Evolutionary conservation across 1,140 invertebrate genomes (phyloP), one percentile per base, ranked within the genome.

Genomic region (Drosophila serrata): DNA sequence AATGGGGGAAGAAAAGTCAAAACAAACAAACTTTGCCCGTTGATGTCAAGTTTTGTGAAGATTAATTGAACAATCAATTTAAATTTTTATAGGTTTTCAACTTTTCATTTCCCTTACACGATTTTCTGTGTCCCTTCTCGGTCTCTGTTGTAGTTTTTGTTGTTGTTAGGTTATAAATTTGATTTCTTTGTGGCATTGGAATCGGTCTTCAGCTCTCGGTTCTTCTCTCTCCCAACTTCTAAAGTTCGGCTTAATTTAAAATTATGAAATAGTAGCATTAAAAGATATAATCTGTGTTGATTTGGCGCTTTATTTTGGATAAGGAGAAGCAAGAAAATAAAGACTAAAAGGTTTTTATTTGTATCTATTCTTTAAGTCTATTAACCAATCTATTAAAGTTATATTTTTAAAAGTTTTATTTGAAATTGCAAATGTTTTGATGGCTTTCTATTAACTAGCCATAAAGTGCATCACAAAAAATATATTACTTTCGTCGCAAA

Each of bases 41-140:
- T 74, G 81, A 91, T 91, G 90, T 90, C 85, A 90, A 79, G 80
- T 82, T 87, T 72, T 91, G 72, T 84, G 64, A 91, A 91, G 90
- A 91, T 91, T 91, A 91, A 91, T 91, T 91, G 85, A 91, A 90
- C 90, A 90, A 91, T 91, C 90, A 91, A 91, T 91, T 91, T 91
- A 69, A 90, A 87, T 90, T 90, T 91, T 90, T 91, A 91, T 91
- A 86, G 85, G 85, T 87, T 91, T 90, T 87, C 74, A 78, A 81
- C 77, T 91, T 90, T 90, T 91, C 85, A 85, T 90, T 73, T 90
- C 81, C 69, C 77, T 81, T 85, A 90, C 81, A 88, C 77, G 78
- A 74, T 82, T 88, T 70, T 81, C 65, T 60, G 64, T 81, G 60
- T 72, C 33, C 65, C 33, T 75, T 35, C 39, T 46, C 43, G 35